Percentiles rank a stretch among this genome's conserved stretches.
Evolutionary conservation across 2,113 vertebrate species (phyloP).

Genomic region (Leptodactylus fuscus): DNA sequence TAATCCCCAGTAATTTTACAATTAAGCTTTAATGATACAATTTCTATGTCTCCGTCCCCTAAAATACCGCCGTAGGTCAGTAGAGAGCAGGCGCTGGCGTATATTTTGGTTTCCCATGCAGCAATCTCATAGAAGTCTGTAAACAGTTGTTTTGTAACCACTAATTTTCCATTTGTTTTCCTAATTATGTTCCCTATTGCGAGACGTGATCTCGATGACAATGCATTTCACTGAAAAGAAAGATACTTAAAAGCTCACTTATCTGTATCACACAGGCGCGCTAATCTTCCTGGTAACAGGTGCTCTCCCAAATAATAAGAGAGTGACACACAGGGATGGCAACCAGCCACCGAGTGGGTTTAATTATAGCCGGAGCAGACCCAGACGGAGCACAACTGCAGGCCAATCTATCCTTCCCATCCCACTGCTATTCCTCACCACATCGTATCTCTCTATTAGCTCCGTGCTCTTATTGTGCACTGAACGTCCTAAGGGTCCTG

Average conservation of each 20-base stretch:
- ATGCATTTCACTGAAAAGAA: slow-evolving; percentile 5
- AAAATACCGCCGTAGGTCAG: not conserved
- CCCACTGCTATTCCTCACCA: not conserved
- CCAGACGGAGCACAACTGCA: not conserved
- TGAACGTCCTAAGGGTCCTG: slow-evolving; percentile 13
- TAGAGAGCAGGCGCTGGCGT: not conserved
- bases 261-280: slow-evolving; percentile 1
- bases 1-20: not conserved
- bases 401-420: not conserved
- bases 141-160: not conserved
- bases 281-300: slow-evolving; percentile 41
- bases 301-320: slow-evolving; percentile 14
- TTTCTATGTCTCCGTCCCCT: not conserved
- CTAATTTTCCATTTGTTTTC: slow-evolving; percentile 14
- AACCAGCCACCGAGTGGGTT: slow-evolving; percentile 13
- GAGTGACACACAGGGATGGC: slow-evolving; percentile 32
- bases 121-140: not conserved
- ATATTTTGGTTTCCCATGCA: not conserved
- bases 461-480: not conserved
- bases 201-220: slow-evolving; percentile 9
- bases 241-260: not conserved
- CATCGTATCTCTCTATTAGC: not conserved
- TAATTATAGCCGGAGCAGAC: slow-evolving; percentile 37
- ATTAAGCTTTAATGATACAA: not conserved
- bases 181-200: slow-evolving; percentile 1